Evolutionary conservation across 2,888 invertebrate species (phyloP).

Genomic region (Melikaiella ostensackeni): DNA sequence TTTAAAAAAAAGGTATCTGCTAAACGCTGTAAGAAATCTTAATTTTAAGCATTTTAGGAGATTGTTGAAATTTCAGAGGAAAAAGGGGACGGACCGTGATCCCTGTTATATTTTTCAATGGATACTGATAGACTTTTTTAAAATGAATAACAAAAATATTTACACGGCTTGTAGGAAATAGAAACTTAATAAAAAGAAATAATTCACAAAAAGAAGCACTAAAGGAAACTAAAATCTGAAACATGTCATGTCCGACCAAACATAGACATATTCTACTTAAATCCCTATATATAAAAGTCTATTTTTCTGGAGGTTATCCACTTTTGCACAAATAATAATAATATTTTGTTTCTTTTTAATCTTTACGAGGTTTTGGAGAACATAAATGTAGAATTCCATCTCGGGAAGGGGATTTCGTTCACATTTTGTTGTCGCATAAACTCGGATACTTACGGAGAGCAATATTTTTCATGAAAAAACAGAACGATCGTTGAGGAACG

Average conservation of each 20-base stretch:
- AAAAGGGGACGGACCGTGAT: no score
- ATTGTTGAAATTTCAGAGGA: no score
- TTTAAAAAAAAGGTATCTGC: no score
- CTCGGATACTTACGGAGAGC: conserved; percentile 8
- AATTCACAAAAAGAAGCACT: not conserved
- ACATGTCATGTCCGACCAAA: not conserved
- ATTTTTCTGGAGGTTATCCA: not conserved
- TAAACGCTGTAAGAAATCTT: no score
- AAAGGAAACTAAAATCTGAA: not conserved
- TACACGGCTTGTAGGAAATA: not conserved
- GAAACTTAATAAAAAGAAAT: not conserved
- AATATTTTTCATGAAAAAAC: conserved; percentile 13
- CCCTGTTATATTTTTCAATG: no score
- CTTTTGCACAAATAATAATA: not conserved
- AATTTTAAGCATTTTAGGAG: no score
- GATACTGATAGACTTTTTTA: no score
- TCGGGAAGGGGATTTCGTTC: not conserved
- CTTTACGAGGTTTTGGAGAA: not conserved
- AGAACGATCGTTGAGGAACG: conserved; percentile 29
- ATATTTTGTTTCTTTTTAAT: not conserved
- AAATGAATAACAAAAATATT: not conserved
- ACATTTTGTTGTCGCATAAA: conserved; percentile 1
- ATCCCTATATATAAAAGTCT: not conserved
- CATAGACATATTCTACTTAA: not conserved
- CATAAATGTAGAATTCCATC: not conserved